Percentiles rank a stretch among this genome's conserved stretches.
Conservation (phyloP, 37 sponge, comb jelly and placozoan species). For the Chondrilla cf. caribensis region DNA sequence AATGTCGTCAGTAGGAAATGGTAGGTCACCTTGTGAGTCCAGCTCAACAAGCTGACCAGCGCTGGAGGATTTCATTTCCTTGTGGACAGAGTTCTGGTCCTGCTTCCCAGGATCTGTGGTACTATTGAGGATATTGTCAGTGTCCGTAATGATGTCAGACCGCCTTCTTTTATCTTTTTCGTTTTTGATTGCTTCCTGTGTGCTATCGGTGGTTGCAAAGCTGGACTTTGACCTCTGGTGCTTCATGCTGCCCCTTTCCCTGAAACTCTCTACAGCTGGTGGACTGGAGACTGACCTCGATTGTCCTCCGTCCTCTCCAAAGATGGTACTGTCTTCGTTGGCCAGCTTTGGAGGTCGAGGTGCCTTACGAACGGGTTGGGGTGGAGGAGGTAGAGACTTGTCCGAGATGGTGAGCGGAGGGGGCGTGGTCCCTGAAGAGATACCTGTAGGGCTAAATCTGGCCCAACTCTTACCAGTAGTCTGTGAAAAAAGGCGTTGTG, state of each 20-base stretch:
- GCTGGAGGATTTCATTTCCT: not conserved
- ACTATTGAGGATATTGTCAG: not conserved
- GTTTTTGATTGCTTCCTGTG: not conserved
- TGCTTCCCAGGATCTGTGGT: not conserved
- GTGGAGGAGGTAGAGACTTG: slow-evolving; percentile 3
- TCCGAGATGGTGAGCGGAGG: not conserved
- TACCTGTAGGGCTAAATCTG: slow-evolving; percentile 7
- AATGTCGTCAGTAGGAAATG: not conserved
- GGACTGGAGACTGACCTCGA: too few relatives aligned
- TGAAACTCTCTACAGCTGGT: too few relatives aligned
- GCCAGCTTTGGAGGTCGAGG: not conserved
- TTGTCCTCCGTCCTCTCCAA: too few relatives aligned
- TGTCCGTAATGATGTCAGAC: not conserved
- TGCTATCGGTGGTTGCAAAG: not conserved
- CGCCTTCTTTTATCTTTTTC: not conserved
- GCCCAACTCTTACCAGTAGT: too few relatives aligned
- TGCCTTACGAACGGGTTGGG: not conserved
- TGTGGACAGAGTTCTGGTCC: not conserved
- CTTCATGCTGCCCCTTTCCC: too few relatives aligned
- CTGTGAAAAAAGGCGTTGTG: too few relatives aligned
- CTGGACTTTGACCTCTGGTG: slow-evolving; percentile 12
- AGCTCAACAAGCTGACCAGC: slow-evolving; percentile 17
- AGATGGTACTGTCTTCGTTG: too few relatives aligned
- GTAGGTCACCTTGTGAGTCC: not conserved
- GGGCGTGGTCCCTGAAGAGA: not conserved